Evolutionary conservation across 2,888 invertebrate species (phyloP).

Genomic region (Drosophila histrio): DNA sequence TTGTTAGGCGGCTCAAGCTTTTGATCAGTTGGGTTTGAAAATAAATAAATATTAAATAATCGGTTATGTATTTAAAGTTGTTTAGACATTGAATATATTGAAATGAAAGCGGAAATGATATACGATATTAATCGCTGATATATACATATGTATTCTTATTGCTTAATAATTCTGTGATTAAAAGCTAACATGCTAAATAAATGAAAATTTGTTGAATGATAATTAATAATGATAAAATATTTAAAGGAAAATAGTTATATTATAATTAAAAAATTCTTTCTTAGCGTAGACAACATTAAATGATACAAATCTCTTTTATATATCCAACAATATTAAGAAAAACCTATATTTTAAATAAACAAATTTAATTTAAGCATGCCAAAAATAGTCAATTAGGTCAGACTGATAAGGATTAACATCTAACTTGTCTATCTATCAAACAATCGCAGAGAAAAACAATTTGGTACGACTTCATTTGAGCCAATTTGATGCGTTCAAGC

Average conservation of each 20-base stretch:
- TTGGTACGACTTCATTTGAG: slow-evolving; percentile 9
- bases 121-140: too few relatives aligned
- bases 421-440: slow-evolving; percentile 1
- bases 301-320: neutral
- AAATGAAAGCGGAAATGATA: too few relatives aligned
- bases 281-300: neutral
- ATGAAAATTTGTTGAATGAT: too few relatives aligned
- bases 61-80: neutral
- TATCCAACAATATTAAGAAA: neutral
- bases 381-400: neutral
- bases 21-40: slow-evolving; percentile 28
- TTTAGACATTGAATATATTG: too few relatives aligned
- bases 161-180: too few relatives aligned
- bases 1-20: neutral
- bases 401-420: neutral
- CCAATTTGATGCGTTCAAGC: slow-evolving; percentile 13
- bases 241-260: too few relatives aligned
- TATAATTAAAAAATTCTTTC: neutral
- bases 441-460: slow-evolving; percentile 10
- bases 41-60: slow-evolving; percentile 11
- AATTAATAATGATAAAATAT: too few relatives aligned
- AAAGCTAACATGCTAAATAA: too few relatives aligned
- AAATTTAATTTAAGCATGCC: neutral
- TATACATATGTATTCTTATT: too few relatives aligned
- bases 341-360: neutral